A percentile compares a stretch with the other conserved stretches of the same genome.
phyloP scores from a whole-genome alignment of 2,797 vertebrate species.

The Myripristis jacobus region DNA sequence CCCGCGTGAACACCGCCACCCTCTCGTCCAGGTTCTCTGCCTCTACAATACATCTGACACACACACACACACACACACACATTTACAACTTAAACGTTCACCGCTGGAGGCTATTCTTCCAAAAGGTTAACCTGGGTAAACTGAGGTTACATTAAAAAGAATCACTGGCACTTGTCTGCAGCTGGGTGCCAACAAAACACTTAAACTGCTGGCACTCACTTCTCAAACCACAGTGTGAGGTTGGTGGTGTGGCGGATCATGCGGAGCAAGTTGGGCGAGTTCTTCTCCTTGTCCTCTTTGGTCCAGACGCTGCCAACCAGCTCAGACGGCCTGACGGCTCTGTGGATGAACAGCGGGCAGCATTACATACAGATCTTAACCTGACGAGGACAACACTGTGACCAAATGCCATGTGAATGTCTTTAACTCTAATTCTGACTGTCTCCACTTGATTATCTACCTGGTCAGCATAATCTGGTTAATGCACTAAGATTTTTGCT shows the following conservation, averaged over 20 bases:
- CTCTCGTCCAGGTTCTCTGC: constrained; percentile 95
- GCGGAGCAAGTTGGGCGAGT: constrained; percentile 95
- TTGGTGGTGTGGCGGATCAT: constrained; percentile 99
- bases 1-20: constrained; percentile 91
- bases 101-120: not conserved
- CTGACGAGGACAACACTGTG: not conserved
- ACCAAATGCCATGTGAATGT: not conserved
- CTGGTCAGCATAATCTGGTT: no score
- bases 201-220: constrained; percentile 84
- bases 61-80: constrained; percentile 14
- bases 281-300: constrained; percentile 98
- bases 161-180: no score
- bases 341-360: no score
- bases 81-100: not conserved
- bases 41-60: constrained; percentile 93
- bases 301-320: constrained; percentile 99
- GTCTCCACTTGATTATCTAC: not conserved
- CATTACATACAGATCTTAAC: not conserved
- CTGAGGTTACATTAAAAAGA: no score
- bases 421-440: no score
- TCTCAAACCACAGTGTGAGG: constrained; percentile 98
- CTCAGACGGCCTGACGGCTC: constrained; percentile 97
- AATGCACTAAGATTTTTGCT: no score
- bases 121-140: no score
- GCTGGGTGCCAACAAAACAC: no score